A percentile compares a stretch with the other conserved stretches of the same genome.
Evolutionary conservation across 2,797 vertebrate species (phyloP).

Genomic region (Sylvilagus floridanus): DNA sequence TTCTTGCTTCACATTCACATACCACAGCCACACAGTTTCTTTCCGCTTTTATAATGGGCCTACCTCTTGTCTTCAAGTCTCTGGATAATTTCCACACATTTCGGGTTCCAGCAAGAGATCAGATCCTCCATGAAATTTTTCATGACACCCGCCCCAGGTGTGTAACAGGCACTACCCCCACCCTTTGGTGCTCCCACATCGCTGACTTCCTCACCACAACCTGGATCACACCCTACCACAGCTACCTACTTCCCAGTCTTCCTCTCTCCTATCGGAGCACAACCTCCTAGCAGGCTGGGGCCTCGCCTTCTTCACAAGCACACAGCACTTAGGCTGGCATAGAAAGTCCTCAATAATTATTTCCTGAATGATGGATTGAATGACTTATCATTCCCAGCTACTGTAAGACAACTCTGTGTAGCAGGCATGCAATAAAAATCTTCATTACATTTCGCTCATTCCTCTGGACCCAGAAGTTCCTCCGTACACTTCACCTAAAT

Average conservation of each 20-base stretch:
- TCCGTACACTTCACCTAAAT: background rate
- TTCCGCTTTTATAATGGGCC: background rate
- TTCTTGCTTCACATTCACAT: background rate
- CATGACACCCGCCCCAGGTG: background rate
- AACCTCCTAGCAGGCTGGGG: background rate
- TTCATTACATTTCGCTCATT: background rate
- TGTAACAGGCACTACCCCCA: background rate
- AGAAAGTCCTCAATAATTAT: background rate
- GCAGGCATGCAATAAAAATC: background rate
- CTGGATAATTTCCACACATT: background rate
- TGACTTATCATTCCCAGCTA: background rate
- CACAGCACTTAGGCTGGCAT: background rate
- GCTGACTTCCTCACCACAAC: background rate
- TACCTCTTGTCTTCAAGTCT: background rate
- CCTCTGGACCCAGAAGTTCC: background rate
- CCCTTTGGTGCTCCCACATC: background rate
- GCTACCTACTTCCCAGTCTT: background rate
- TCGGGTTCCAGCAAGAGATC: background rate
- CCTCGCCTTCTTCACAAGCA: background rate
- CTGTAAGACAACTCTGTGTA: background rate
- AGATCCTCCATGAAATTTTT: conserved; percentile 2
- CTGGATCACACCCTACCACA: background rate
- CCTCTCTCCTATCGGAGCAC: background rate
- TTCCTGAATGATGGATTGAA: background rate
- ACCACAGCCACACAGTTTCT: background rate